Percentiles rank a stretch among this genome's conserved stretches.
phyloP scores from a whole-genome alignment of 2,113 vertebrate species.

The Vireo altiloquus region DNA sequence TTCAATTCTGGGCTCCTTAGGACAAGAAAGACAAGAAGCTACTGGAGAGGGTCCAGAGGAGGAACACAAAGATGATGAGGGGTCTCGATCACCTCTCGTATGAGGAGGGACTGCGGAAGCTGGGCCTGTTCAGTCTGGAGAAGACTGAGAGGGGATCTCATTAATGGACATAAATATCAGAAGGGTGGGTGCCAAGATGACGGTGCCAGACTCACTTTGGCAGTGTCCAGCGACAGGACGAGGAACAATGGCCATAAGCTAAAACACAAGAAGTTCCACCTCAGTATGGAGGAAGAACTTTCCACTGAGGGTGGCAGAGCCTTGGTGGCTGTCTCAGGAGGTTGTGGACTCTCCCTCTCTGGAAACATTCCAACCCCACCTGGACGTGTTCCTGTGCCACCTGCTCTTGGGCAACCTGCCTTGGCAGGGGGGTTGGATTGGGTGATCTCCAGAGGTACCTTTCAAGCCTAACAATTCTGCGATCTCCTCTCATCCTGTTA shows the following conservation, averaged over 20 bases:
- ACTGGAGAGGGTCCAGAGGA: not conserved
- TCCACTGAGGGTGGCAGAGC: not conserved
- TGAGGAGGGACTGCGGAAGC: not conserved
- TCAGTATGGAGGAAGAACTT: not conserved
- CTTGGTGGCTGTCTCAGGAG: not conserved
- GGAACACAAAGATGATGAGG: not conserved
- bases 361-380: not conserved
- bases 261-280: not conserved
- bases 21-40: not conserved
- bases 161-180: not conserved
- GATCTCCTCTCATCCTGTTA: not conserved
- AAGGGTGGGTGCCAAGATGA: not conserved
- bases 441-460: not conserved
- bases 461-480: too few relatives aligned
- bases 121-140: not conserved
- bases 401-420: not conserved
- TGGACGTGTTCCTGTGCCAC: not conserved
- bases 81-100: not conserved
- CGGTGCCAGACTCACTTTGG: not conserved
- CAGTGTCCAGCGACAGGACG: not conserved
- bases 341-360: not conserved
- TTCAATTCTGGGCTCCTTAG: not conserved
- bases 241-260: not conserved
- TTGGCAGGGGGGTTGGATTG: not conserved
- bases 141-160: not conserved